Evolutionary conservation across 2,888 invertebrate species (phyloP).

Genomic region (Creontiades dilutus): DNA sequence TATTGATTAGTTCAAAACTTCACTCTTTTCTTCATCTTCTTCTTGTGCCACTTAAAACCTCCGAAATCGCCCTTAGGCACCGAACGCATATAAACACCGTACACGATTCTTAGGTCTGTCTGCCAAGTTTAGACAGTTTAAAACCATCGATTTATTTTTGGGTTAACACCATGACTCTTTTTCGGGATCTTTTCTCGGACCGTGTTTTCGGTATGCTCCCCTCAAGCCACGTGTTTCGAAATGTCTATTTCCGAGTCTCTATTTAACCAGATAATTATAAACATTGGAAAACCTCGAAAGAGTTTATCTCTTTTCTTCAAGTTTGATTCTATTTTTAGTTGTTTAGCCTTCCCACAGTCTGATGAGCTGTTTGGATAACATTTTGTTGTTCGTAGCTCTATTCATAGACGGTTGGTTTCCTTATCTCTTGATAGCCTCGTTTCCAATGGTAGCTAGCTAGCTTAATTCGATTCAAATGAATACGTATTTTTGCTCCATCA

Average conservation of each 20-base stretch:
- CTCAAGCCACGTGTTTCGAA: slow-evolving; percentile 66
- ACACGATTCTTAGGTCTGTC: slow-evolving; percentile 6
- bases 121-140: slow-evolving; percentile 62
- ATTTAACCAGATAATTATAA: slow-evolving; percentile 64
- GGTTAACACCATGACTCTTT: slow-evolving; percentile 56
- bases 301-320: slow-evolving; percentile 45
- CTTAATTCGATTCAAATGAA: slow-evolving; percentile 6
- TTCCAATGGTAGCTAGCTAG: neutral
- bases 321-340: slow-evolving; percentile 54
- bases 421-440: slow-evolving; percentile 36
- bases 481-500: neutral
- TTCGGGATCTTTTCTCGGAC: slow-evolving; percentile 26
- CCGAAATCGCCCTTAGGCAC: slow-evolving; percentile 29
- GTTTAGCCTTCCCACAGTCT: slow-evolving; percentile 47
- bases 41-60: neutral
- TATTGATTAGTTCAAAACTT: too few species aligned
- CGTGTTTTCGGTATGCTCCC: slow-evolving; percentile 67
- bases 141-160: slow-evolving; percentile 65
- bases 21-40: neutral
- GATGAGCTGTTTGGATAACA: slow-evolving; percentile 54
- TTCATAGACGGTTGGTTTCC: slow-evolving; percentile 30
- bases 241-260: slow-evolving; percentile 53
- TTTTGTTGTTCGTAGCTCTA: slow-evolving; percentile 47
- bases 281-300: slow-evolving; percentile 50
- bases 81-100: neutral